Evolutionary conservation across 2,888 invertebrate genomes (phyloP).

Genomic region (Agriopis marginaria): DNA sequence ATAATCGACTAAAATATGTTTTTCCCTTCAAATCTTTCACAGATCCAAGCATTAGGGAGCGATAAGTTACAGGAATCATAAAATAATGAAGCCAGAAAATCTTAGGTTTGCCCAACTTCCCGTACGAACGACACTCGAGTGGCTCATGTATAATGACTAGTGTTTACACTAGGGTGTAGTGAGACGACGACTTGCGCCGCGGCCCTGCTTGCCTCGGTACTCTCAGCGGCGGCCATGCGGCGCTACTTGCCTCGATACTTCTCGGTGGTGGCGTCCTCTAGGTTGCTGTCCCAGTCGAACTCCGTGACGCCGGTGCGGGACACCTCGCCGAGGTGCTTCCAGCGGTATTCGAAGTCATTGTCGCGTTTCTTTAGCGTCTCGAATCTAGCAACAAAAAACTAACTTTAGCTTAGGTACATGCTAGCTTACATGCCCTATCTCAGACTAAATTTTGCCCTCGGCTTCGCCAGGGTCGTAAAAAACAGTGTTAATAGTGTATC

Average conservation of each 20-base stretch:
- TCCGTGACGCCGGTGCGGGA: constrained; percentile 92
- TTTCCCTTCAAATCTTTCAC: not conserved
- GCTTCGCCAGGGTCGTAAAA: too few species aligned
- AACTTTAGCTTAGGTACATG: not conserved
- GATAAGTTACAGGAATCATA: not conserved
- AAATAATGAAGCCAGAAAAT: not conserved
- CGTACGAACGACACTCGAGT: constrained; percentile 37
- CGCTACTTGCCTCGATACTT: constrained; percentile 77
- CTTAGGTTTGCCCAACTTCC: not conserved
- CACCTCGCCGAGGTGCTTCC: constrained; percentile 94
- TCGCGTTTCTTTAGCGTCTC: constrained; percentile 92
- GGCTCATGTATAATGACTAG: constrained; percentile 61
- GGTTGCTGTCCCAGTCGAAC: constrained; percentile 95
- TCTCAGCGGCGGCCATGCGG: not conserved
- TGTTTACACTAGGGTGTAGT: constrained; percentile 60
- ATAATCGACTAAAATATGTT: not conserved
- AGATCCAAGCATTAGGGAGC: not conserved
- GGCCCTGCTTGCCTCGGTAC: constrained; percentile 3
- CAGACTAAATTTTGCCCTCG: too few species aligned
- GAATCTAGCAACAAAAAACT: constrained; percentile 87
- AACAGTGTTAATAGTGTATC: too few species aligned
- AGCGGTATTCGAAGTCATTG: constrained; percentile 92
- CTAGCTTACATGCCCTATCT: too few species aligned
- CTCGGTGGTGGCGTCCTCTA: constrained; percentile 89
- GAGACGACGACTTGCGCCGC: constrained; percentile 16